These are phyloP conservation scores for Pedicia rivosa DNA, from an alignment of 2,888 invertebrate species.

Conservation along the genomic window DNA sequence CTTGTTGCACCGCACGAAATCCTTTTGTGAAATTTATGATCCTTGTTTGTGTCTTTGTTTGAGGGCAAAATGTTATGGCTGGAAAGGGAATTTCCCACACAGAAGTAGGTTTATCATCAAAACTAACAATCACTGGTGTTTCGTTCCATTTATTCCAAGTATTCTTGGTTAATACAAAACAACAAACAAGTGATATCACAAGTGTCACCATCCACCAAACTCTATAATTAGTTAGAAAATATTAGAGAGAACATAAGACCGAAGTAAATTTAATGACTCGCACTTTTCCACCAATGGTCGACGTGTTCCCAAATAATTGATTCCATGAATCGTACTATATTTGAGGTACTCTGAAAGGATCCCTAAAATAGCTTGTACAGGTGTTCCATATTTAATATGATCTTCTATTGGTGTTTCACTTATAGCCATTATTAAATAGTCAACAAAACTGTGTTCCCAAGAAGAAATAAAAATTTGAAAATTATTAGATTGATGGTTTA, in stretches of 20 bases:
- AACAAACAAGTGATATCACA: conserved; percentile 45
- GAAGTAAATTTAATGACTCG: no score
- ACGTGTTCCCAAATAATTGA: conserved; percentile 42
- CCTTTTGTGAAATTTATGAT: no score
- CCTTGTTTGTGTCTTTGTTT: no score
- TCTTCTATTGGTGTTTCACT: background rate
- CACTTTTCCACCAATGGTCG: conserved; percentile 41
- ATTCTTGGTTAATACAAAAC: conserved; percentile 40
- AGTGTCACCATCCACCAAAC: no score
- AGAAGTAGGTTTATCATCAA: conserved; percentile 54
- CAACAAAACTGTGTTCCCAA: no score
- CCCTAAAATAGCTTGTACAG: background rate
- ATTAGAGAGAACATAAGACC: no score
- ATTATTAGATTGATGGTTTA: no score
- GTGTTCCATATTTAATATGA: background rate
- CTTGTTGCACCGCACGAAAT: no score
- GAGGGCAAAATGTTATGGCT: conserved; percentile 47
- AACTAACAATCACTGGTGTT: conserved; percentile 57
- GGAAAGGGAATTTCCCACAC: conserved; percentile 44
- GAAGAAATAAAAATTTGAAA: no score
- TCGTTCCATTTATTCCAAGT: conserved; percentile 55
- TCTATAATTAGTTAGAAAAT: no score
- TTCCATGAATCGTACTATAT: conserved; percentile 45
- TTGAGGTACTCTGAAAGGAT: conserved; percentile 42
- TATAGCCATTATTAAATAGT: no score